Percentiles rank a stretch among this genome's conserved stretches.
Evolutionary conservation across 2,888 invertebrate genomes (phyloP).

Genomic region (Argyresthia goedartella): DNA sequence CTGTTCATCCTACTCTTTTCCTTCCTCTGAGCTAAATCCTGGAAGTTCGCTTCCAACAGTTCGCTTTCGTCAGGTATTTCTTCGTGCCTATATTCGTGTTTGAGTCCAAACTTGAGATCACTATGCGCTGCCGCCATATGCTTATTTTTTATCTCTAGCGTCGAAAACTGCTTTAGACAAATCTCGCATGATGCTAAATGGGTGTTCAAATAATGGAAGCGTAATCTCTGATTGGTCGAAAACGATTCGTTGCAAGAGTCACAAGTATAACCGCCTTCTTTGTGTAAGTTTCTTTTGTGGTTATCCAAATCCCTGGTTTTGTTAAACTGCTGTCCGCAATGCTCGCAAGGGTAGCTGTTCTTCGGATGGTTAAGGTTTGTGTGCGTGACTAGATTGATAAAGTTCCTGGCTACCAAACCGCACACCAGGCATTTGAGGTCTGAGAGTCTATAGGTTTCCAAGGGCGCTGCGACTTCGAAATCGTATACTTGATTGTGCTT

Average conservation of each 20-base stretch:
- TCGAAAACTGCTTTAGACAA: slow-evolving; percentile 6
- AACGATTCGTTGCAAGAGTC: background rate
- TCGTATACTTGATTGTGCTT: slow-evolving; percentile 16
- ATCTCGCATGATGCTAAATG: slow-evolving; percentile 6
- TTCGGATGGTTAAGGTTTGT: slow-evolving; percentile 21
- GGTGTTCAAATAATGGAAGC: background rate
- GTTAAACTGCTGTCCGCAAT: slow-evolving; percentile 20
- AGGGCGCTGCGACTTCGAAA: slow-evolving; percentile 7
- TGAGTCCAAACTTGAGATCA: background rate
- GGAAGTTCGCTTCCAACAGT: slow-evolving; percentile 5
- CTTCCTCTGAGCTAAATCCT: slow-evolving; percentile 2
- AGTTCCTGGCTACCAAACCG: slow-evolving; percentile 10
- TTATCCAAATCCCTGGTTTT: slow-evolving; percentile 1
- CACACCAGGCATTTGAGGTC: slow-evolving; percentile 18
- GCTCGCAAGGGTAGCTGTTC: slow-evolving; percentile 22
- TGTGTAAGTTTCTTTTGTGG: slow-evolving; percentile 2
- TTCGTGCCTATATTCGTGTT: background rate
- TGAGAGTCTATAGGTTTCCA: slow-evolving; percentile 10
- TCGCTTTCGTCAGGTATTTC: slow-evolving; percentile 4
- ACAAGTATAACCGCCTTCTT: slow-evolving; percentile 2
- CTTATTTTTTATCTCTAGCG: slow-evolving; percentile 3
- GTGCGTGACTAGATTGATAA: slow-evolving; percentile 23
- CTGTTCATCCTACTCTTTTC: slow-evolving; percentile 7
- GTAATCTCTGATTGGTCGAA: slow-evolving; percentile 2
- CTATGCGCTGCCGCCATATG: slow-evolving; percentile 4